Base-by-base conservation (phyloP, 2,888 invertebrate species). In the Lypha dubia region DNA sequence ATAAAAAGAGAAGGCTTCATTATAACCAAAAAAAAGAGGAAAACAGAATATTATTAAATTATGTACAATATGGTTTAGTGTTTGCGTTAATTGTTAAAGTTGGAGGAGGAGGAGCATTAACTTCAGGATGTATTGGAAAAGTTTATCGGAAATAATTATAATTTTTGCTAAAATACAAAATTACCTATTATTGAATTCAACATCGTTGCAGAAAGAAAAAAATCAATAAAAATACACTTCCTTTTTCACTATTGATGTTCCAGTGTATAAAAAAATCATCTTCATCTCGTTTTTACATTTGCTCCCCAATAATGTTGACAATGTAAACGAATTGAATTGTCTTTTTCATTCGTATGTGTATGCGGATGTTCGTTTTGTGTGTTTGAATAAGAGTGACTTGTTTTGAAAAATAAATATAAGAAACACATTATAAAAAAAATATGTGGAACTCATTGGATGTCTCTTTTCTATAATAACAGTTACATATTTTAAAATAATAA, bases 151-250 rank as follows among this genome's bases (percentile, higher is more conserved):
- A 22, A 3, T 56, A 53, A 3, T 35, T 11, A 28, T 44, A 46
- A 35, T 38, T 74, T n/a, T n/a, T 44, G 46, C 49, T 51, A 20
- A 71, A 49, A 44, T 53, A 41, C 17, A 41, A 63, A 53, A 63
- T 22, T 63, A 5, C n/a, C 24, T 53, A 62, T 46, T 60, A 65
- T 15, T 56, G 15, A 38, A 46, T 75, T 32, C 13, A 44, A 68
- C 70, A 53, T 53, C 44, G 35, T 53, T 70, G 22, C 38, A 60
- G 67, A 60, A 28, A 67, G 56, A 17, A 49, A 41, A 75, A 82
- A 83, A 77, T 77, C 77, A 67, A 77, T 77, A 79, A 73, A 49
- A 60, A 70, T 71, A 73, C 70, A 79, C 32, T 70, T 65, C 70
- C 60, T 60, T 79, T 62, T 62, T 28, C 22, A 67, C 68, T 67